Conservation (phyloP, 2,888 invertebrate species). For the Neoascia interrupta region DNA sequence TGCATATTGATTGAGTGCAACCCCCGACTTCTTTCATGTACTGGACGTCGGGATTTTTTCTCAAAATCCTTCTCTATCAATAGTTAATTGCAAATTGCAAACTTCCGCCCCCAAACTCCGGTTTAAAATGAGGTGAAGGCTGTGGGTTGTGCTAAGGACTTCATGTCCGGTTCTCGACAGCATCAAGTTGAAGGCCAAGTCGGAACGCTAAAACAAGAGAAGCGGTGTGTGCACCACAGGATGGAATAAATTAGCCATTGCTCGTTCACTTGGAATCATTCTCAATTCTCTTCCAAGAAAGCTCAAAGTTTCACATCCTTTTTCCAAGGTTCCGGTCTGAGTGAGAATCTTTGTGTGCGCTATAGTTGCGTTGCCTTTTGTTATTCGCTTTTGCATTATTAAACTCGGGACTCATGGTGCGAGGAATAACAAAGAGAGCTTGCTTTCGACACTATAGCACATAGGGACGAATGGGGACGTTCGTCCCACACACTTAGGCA, state of each 20-base stretch:
- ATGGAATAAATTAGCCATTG: constrained; percentile 11
- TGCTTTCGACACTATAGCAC: neutral
- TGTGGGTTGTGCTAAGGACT: neutral
- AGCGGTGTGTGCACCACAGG: neutral
- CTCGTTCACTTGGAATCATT: neutral
- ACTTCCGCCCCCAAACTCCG: neutral
- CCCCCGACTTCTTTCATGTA: neutral
- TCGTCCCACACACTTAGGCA: neutral
- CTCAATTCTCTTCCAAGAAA: neutral
- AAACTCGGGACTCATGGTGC: constrained; percentile 6
- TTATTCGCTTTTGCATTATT: constrained; percentile 27
- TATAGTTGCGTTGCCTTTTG: constrained; percentile 6
- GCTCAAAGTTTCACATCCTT: neutral
- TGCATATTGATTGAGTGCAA: constrained; percentile 13
- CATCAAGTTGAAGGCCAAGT: constrained; percentile 6
- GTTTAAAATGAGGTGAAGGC: neutral
- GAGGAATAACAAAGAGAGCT: constrained; percentile 28
- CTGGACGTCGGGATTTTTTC: neutral
- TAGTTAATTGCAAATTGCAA: constrained; percentile 9
- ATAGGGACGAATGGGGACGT: neutral
- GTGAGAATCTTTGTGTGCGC: neutral
- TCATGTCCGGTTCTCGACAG: neutral
- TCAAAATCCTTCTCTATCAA: constrained; percentile 5
- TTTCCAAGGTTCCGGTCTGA: neutral
- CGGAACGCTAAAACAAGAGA: too few relatives aligned